phyloP scores from a whole-genome alignment of 1,140 invertebrate species.

The Adoxophyes honmai region DNA sequence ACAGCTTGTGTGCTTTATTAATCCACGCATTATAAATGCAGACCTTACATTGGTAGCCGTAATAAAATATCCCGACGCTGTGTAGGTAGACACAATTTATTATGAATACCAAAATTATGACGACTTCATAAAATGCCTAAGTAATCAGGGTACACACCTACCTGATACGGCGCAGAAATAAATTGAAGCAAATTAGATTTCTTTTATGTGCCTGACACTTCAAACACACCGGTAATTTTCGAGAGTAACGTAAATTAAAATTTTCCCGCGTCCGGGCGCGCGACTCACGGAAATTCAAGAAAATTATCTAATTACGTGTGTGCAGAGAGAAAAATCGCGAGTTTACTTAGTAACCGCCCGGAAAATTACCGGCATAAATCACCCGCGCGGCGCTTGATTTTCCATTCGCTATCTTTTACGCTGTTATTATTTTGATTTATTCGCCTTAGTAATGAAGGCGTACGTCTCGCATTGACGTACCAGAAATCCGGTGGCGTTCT shows the following conservation, averaged over 20 bases:
- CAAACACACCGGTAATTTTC: slow-evolving; percentile 12
- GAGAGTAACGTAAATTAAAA: slow-evolving; percentile 21
- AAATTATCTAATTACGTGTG: slow-evolving; percentile 74
- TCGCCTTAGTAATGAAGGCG: slow-evolving; percentile 62
- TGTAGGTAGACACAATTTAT: slow-evolving; percentile 12
- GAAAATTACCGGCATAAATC: slow-evolving; percentile 74
- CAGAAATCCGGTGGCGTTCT: slow-evolving; percentile 44
- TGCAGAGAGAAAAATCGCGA: slow-evolving; percentile 68
- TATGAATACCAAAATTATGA: slow-evolving; percentile 6
- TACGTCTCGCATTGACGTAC: slow-evolving; percentile 57
- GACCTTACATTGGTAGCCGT: slow-evolving; percentile 19
- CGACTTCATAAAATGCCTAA: slow-evolving; percentile 2
- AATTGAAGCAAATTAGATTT: slow-evolving; percentile 12
- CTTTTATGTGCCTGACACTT: slow-evolving; percentile 10
- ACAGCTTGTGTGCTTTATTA: slow-evolving; percentile 45
- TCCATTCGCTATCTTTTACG: slow-evolving; percentile 71
- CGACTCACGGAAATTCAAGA: slow-evolving; percentile 40
- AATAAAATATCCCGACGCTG: slow-evolving; percentile 3
- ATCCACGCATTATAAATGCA: slow-evolving; percentile 41
- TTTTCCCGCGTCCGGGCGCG: slow-evolving; percentile 14
- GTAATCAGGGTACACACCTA: background rate
- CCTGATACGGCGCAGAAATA: background rate
- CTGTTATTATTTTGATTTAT: slow-evolving; percentile 74
- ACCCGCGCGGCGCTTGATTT: slow-evolving; percentile 58
- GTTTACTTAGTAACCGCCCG: slow-evolving; percentile 67